Evolutionary conservation across 2,113 vertebrate genomes (phyloP).

Genomic region (Heterocephalus glaber): DNA sequence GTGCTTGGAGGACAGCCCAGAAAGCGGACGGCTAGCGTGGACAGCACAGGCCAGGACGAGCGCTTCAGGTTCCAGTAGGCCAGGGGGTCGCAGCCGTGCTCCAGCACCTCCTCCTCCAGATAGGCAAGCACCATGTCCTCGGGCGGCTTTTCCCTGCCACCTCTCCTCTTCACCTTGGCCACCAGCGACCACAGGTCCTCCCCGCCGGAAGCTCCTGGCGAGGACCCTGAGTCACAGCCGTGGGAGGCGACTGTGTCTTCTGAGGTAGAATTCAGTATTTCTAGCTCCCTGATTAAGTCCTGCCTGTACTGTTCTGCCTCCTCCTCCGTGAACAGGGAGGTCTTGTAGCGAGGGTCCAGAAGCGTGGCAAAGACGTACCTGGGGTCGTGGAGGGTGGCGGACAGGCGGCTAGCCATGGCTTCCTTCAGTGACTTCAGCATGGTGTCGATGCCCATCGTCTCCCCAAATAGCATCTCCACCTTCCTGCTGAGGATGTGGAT

Average conservation of each 20-base stretch:
- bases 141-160: conserved; percentile 90
- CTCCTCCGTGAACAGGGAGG: conserved; percentile 96
- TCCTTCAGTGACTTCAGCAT: conserved; percentile 96
- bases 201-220: conserved; percentile 84
- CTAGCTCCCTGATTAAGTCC: conserved; percentile 95
- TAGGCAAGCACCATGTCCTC: conserved; percentile 95
- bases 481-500: conserved; percentile 96
- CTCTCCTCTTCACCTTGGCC: conserved; percentile 91
- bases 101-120: conserved; percentile 96
- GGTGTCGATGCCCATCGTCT: conserved; percentile 97
- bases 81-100: conserved; percentile 97
- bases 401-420: conserved; percentile 94
- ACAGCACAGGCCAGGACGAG: conserved; percentile 94
- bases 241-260: conserved; percentile 88
- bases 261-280: conserved; percentile 94
- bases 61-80: conserved; percentile 98
- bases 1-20: conserved; percentile 97
- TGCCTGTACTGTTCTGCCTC: conserved; percentile 95
- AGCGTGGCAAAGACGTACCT: conserved; percentile 95
- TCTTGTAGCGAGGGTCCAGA: conserved; percentile 97
- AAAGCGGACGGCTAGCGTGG: conserved; percentile 95
- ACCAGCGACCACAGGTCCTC: conserved; percentile 96
- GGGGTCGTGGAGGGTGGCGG: conserved; percentile 92
- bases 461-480: conserved; percentile 95
- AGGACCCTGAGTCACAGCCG: conserved; percentile 87